Percentiles rank a stretch among this genome's conserved stretches.
Conservation (phyloP, 1,140 invertebrate genomes). For the Drosophila santomea region DNA sequence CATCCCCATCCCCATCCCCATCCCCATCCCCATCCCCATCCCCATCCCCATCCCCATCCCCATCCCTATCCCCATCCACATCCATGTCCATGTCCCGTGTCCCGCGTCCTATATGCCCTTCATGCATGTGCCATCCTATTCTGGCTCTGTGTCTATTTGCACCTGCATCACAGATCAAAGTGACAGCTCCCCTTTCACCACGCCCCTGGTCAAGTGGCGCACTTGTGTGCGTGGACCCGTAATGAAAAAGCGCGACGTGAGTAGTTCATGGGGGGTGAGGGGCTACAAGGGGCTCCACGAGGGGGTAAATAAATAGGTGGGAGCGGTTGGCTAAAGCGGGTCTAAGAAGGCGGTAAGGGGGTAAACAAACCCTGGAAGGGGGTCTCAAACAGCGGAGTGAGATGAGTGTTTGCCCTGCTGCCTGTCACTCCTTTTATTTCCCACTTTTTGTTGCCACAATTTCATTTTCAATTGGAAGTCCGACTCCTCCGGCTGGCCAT, state of each 20-base stretch:
- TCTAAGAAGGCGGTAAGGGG: background rate
- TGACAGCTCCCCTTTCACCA: constrained; percentile 18
- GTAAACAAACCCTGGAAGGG: background rate
- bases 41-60: background rate
- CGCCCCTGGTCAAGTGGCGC: constrained; percentile 54
- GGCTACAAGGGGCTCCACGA: background rate
- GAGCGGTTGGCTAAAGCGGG: background rate
- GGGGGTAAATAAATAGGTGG: constrained; percentile 1
- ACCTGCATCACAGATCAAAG: constrained; percentile 72
- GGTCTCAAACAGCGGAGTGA: background rate
- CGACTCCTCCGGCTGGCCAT: constrained; percentile 18
- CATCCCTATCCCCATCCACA: background rate
- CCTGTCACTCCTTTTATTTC: constrained; percentile 20
- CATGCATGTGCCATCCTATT: constrained; percentile 5
- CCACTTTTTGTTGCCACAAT: constrained; percentile 48
- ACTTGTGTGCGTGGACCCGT: constrained; percentile 64
- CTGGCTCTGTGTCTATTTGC: constrained; percentile 44
- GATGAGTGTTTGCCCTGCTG: constrained; percentile 33
- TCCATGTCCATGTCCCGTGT: background rate
- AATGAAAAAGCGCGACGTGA: constrained; percentile 72
- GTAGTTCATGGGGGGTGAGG: constrained; percentile 12
- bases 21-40: background rate
- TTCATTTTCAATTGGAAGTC: constrained; percentile 75
- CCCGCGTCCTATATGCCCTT: constrained; percentile 9
- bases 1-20: background rate